Evolutionary conservation across 2,113 vertebrate species (phyloP), one percentile per base, ranked within the genome.

Genomic region (Acrocephalus kingi): DNA sequence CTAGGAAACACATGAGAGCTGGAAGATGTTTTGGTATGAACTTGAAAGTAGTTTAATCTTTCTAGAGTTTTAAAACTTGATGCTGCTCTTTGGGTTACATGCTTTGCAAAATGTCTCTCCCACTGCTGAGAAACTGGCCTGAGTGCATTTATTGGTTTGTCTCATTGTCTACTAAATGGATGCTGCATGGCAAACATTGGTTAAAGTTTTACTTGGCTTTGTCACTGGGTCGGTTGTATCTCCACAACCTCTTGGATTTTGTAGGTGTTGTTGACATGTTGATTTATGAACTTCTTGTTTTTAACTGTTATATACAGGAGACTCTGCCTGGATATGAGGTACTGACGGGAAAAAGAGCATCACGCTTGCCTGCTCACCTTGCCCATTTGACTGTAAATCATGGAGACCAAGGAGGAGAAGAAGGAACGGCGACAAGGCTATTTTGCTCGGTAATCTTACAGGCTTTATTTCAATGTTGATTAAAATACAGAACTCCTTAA

Each of bases 401-500:
- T 98, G 98, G 98, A 98, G 96, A 97, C 94, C 91, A 98, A 98
- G 96, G 98, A 98, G 58, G 98, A 98, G 84, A 98, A 98, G 96
- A 98, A 98, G 92, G 98, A 98, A 72, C 95, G 98, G 77, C 97
- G 98, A 94, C 98, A 98, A 93, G 98, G 98, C 93, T 98, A 98
- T 94, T 98, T 98, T 94, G 97, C 98, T 97, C 97, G 98, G 98
- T 98, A 97, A 98, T 97, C 56, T 63, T 81, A 52, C 12, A n/a
- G 62, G 25, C 46, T 66, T 91, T 96, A 4, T 93, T 91, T 87
- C 67, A 58, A 1, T 81, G 15, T 49, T 84, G 64, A 49, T 77
- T 89, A 71, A 93, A 94, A 84, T n/a, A 15, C 4, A 9, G 16
- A 69, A 43, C 16, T 73, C 22, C 17, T 74, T 33, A 67, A 76